A percentile compares a stretch with the other conserved stretches of the same genome.
phyloP scores from a whole-genome alignment of 2,797 vertebrate genomes.

The Betta splendens region DNA sequence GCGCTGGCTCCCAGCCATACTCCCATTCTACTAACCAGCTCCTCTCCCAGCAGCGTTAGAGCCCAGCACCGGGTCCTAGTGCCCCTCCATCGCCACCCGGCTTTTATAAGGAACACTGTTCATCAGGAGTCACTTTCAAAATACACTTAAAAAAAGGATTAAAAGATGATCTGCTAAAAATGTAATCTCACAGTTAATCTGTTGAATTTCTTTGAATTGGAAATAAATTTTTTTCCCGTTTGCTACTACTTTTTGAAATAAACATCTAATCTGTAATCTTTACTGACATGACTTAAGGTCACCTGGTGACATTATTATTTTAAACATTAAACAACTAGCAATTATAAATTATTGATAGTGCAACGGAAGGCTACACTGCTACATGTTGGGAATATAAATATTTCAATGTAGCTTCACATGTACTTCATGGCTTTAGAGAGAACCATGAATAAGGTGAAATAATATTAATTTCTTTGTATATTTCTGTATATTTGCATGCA shows the following conservation, averaged over 20 bases:
- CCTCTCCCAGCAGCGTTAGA: constrained; percentile 43
- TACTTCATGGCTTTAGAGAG: background rate
- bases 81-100: constrained; percentile 22
- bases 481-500: too few species aligned
- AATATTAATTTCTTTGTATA: too few species aligned
- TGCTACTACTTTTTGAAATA: background rate
- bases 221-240: constrained; percentile 6
- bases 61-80: constrained; percentile 71
- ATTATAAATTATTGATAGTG: background rate
- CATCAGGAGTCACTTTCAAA: constrained; percentile 31
- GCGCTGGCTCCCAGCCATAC: constrained; percentile 74
- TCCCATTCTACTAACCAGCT: constrained; percentile 69
- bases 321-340: background rate
- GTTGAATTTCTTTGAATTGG: constrained; percentile 10
- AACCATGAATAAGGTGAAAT: too few species aligned
- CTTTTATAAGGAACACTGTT: constrained; percentile 26
- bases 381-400: background rate
- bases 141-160: constrained; percentile 17
- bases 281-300: background rate
- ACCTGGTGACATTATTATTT: background rate
- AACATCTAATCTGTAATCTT: background rate
- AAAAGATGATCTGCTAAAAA: constrained; percentile 8
- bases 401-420: background rate
- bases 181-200: constrained; percentile 22
- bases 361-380: background rate